Base-by-base conservation (phyloP, 1,140 invertebrate genomes). In the Drosophila micromelanica region DNA sequence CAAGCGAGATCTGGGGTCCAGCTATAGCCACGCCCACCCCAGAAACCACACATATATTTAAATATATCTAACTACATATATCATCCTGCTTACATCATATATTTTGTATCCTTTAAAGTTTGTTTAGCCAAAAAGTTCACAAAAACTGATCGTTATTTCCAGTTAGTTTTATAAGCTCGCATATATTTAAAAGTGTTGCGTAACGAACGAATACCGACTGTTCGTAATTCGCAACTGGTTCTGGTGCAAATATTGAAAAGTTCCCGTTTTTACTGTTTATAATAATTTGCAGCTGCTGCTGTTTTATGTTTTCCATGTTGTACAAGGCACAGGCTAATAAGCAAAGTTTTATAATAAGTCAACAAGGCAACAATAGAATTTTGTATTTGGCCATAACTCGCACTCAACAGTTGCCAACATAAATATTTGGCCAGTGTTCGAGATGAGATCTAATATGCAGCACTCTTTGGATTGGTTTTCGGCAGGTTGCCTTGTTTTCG, bases 1-100 rank as follows among this genome's bases (percentile, higher is more conserved):
- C 67, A 52, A 69, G 74, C 46, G 81, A 61, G 69, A 76, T 73
- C 59, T 43, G 49, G 68, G 54, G 45, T 48, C 23, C 32, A 40
- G 20, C 35, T 38, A 30, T 7, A 13, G 60, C 20, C 32, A 35
- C 38, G 32, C 23, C 35, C 42, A 38, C 43, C 13, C 23, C 30
- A 52, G 30, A 8, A 52, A 55, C 15, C 17, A 35, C 37, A 49
- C 49, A 78, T 52, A 42, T 37, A 46, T 20, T 46, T 13, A 20
- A n/a, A 60, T 12, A 45, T 9, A 52, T 23, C 30, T 38, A 49
- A 9, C 27, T 27, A 6, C 27, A 63, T 27, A 63, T 27, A 67
- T 60, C 37, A 63, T 45, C 40, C 57, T 35, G 40, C 35, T 68
- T 62, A 46, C 60, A 64, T 56, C 61, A 71, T 20, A 35, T 38